A percentile compares a stretch with the other conserved stretches of the same genome.
These are phyloP conservation scores for Centruroides sculpturatus DNA, from an alignment of 1,140 invertebrate species.

Conservation along the genomic window DNA sequence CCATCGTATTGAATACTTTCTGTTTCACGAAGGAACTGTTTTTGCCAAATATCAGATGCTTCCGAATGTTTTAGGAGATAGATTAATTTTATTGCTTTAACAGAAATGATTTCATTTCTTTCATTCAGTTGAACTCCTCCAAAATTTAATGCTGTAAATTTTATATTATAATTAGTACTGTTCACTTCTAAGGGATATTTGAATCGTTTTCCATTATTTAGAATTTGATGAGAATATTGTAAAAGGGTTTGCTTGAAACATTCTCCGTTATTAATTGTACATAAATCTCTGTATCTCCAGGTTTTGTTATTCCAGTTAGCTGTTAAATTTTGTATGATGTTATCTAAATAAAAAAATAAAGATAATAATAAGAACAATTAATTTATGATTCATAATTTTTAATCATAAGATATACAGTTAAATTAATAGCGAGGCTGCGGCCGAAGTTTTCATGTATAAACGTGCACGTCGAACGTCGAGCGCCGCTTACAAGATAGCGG, in stretches of 20 bases:
- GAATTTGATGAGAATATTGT: slow-evolving; percentile 70
- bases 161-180: slow-evolving; percentile 27
- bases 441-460: too few relatives aligned
- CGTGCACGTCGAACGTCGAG: too few relatives aligned
- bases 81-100: slow-evolving; percentile 63
- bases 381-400: too few relatives aligned
- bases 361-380: too few relatives aligned
- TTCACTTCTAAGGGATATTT: too few relatives aligned
- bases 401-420: too few relatives aligned
- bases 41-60: slow-evolving; percentile 72
- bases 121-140: slow-evolving; percentile 59
- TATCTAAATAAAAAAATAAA: too few relatives aligned
- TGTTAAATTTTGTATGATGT: too few relatives aligned
- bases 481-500: too few relatives aligned
- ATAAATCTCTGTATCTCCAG: too few relatives aligned
- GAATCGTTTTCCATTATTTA: slow-evolving; percentile 21
- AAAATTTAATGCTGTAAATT: slow-evolving; percentile 70
- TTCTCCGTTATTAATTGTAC: slow-evolving; percentile 42
- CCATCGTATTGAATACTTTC: slow-evolving; percentile 61
- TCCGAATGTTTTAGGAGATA: slow-evolving; percentile 72
- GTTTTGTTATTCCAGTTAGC: too few relatives aligned
- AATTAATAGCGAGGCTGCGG: too few relatives aligned
- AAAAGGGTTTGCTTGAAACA: slow-evolving; percentile 76
- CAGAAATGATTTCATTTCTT: slow-evolving; percentile 50
- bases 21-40: slow-evolving; percentile 52